A percentile compares a stretch with the other conserved stretches of the same genome.
phyloP scores from a whole-genome alignment of 2,113 vertebrate genomes.

The Callocephalon fimbriatum region DNA sequence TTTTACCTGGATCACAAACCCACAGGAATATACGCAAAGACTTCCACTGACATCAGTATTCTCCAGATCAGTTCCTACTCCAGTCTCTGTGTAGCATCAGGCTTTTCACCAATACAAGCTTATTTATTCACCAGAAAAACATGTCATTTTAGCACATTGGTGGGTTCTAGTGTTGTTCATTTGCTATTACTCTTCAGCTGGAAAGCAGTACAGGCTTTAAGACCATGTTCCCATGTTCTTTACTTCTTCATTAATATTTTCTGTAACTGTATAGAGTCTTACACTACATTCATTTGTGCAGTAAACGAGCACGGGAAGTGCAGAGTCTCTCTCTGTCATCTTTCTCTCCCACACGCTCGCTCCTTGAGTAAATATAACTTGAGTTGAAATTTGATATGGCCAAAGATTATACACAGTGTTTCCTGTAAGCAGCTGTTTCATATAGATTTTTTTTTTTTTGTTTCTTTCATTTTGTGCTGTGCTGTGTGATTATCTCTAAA shows the following conservation, averaged over 20 bases:
- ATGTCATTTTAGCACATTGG: not conserved
- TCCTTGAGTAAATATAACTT: not conserved
- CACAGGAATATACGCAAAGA: not conserved
- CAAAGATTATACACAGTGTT: not conserved
- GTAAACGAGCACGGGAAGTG: not conserved
- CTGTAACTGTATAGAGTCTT: not conserved
- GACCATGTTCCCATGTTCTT: not conserved
- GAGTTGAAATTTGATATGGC: not conserved
- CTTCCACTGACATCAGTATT: not conserved
- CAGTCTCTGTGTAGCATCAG: not conserved
- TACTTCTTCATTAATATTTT: not conserved
- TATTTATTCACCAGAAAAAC: not conserved
- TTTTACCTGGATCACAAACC: not conserved
- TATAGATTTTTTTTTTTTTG: not conserved
- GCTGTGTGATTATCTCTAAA: not conserved
- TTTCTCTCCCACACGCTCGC: not conserved
- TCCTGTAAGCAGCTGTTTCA: conserved; percentile 42
- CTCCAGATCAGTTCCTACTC: not conserved
- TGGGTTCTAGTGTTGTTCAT: not conserved
- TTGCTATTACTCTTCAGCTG: not conserved
- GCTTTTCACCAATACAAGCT: not conserved
- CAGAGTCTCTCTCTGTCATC: not conserved
- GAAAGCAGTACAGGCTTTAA: not conserved
- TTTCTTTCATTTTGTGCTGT: not conserved
- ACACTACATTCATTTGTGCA: not conserved